Evolutionary conservation across 2,113 vertebrate genomes (phyloP).

Genomic region (Lagopus leucura): DNA sequence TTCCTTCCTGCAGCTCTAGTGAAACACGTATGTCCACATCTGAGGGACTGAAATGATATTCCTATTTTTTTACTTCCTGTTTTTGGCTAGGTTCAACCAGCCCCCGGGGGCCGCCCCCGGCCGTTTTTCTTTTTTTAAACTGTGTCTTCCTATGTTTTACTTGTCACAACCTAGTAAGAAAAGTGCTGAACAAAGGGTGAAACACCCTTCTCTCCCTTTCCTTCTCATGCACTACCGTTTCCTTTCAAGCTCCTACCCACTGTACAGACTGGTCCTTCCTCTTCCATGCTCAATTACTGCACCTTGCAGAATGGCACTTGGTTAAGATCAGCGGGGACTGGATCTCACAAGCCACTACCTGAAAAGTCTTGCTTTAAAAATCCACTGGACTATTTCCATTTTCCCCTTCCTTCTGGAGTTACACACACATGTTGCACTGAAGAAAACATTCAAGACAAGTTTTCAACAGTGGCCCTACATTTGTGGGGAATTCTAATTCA

Average conservation of each 20-base stretch:
- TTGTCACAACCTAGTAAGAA: background rate
- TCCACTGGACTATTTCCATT: background rate
- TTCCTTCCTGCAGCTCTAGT: constrained; percentile 41
- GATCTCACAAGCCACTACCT: background rate
- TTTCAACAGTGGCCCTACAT: background rate
- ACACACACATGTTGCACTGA: background rate
- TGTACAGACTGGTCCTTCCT: background rate
- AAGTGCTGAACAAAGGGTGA: background rate
- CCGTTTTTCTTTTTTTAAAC: background rate
- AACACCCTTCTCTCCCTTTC: background rate
- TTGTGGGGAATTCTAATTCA: too few relatives aligned
- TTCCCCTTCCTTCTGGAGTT: background rate
- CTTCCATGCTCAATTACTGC: background rate
- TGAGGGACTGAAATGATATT: constrained; percentile 11
- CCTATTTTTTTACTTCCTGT: background rate
- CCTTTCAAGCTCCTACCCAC: background rate
- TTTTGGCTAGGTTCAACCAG: background rate
- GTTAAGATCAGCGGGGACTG: background rate
- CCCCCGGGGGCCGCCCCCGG: too few relatives aligned
- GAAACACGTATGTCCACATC: background rate
- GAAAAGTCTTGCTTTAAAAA: background rate
- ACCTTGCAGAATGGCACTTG: background rate
- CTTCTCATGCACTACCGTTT: background rate
- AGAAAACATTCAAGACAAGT: background rate
- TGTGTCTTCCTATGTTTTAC: background rate